phyloP scores from a whole-genome alignment of 2,888 invertebrate genomes.

The Agrenia bidenticulata region DNA sequence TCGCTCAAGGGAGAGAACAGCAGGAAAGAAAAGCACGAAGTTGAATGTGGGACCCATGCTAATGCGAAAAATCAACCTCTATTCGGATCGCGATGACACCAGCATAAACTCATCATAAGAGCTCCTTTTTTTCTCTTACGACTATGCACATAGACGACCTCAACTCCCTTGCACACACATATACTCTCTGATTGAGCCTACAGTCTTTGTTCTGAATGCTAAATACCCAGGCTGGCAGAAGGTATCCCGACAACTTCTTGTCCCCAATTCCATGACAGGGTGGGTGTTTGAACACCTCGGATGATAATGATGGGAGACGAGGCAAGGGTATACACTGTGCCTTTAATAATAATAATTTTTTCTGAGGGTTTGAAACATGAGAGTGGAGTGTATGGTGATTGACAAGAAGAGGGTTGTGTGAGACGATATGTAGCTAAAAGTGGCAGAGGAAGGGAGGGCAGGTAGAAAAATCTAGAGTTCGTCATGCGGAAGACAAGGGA shows the following conservation, averaged over 20 bases:
- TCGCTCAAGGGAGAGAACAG: slow-evolving; percentile 17
- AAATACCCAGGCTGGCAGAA: slow-evolving; percentile 31
- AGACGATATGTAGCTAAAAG: not conserved
- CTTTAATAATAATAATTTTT: slow-evolving; percentile 14
- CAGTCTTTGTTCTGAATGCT: slow-evolving; percentile 40
- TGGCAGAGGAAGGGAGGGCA: not conserved
- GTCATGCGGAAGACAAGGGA: slow-evolving; percentile 26
- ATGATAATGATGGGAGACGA: slow-evolving; percentile 7
- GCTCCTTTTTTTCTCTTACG: not conserved
- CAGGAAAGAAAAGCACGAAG: slow-evolving; percentile 31
- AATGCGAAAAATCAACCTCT: slow-evolving; percentile 53
- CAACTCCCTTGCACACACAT: not conserved
- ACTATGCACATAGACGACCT: no score
- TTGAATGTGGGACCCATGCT: slow-evolving; percentile 52
- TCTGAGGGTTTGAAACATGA: not conserved
- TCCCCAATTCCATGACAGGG: not conserved
- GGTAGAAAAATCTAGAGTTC: slow-evolving; percentile 8
- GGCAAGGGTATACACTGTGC: slow-evolving; percentile 5
- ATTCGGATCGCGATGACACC: slow-evolving; percentile 51
- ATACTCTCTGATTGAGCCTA: slow-evolving; percentile 28
- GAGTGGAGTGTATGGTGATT: slow-evolving; percentile 8
- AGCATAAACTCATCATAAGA: slow-evolving; percentile 40
- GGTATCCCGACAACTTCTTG: not conserved
- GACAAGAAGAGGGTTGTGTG: not conserved
- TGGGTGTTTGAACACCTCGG: slow-evolving; percentile 10